These are phyloP conservation scores for Eupithecia subfuscata DNA, from an alignment of 2,888 invertebrate species.

Conservation along the genomic window DNA sequence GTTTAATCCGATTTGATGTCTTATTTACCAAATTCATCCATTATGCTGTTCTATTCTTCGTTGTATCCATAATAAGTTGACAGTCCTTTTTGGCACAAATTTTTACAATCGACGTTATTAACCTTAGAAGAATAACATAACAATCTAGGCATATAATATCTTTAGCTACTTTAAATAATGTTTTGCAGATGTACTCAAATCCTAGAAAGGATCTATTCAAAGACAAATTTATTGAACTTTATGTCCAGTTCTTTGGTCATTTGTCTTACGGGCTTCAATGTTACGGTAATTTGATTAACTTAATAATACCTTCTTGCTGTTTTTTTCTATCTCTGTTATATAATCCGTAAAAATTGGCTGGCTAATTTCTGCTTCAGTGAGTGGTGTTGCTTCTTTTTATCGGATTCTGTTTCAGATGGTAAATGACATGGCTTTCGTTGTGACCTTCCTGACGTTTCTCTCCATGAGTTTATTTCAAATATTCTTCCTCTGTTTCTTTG, in stretches of 20 bases:
- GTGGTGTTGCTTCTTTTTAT: not conserved
- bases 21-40: no score
- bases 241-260: constrained; percentile 13
- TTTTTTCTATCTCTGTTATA: not conserved
- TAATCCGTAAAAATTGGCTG: not conserved
- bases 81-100: not conserved
- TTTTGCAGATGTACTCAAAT: constrained; percentile 2
- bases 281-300: not conserved
- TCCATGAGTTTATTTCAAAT: constrained; percentile 12
- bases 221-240: constrained; percentile 1
- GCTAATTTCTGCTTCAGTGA: not conserved
- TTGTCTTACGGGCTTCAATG: constrained; percentile 19
- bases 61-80: not conserved
- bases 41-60: not conserved
- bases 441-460: constrained; percentile 1
- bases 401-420: constrained; percentile 8
- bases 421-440: not conserved
- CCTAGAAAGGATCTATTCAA: not conserved
- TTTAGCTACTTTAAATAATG: not conserved
- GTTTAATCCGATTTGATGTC: not conserved
- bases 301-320: not conserved
- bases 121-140: no score
- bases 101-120: no score
- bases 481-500: constrained; percentile 11
- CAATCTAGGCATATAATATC: no score